Evolutionary conservation across 2,797 vertebrate species (phyloP).

Genomic region (Loriculus beryllinus): DNA sequence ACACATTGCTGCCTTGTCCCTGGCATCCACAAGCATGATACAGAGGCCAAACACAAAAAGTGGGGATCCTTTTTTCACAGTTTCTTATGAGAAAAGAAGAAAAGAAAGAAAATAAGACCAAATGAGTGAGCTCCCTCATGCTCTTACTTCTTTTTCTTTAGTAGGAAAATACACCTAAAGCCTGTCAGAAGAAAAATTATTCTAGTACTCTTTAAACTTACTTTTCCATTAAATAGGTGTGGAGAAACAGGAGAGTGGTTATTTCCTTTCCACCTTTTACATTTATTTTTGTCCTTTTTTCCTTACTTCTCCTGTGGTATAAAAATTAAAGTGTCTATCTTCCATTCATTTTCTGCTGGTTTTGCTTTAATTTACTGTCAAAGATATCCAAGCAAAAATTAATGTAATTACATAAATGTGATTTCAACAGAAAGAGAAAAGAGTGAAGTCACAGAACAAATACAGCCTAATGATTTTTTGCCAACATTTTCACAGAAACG

Average conservation of each 20-base stretch:
- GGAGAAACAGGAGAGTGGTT: neutral
- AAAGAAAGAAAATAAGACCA: neutral
- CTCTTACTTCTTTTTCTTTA: neutral
- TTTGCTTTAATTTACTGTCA: neutral
- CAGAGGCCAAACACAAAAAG: neutral
- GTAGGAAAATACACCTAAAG: neutral
- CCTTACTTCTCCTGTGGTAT: neutral
- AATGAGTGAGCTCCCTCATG: neutral
- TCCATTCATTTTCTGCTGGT: neutral
- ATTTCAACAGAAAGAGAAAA: neutral
- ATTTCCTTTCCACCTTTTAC: neutral
- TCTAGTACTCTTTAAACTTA: neutral
- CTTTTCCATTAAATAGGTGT: neutral
- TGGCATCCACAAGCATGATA: fast-evolving
- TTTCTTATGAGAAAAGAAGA: neutral
- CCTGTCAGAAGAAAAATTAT: neutral
- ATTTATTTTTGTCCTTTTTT: neutral
- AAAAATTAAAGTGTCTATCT: neutral
- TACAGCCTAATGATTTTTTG: neutral
- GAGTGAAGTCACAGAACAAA: neutral
- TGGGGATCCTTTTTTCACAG: neutral
- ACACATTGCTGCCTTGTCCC: neutral
- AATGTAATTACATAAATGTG: neutral
- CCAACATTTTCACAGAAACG: neutral
- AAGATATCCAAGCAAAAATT: neutral